phyloP scores from a whole-genome alignment of 1,140 invertebrate species.

The Drosophila cardini region DNA sequence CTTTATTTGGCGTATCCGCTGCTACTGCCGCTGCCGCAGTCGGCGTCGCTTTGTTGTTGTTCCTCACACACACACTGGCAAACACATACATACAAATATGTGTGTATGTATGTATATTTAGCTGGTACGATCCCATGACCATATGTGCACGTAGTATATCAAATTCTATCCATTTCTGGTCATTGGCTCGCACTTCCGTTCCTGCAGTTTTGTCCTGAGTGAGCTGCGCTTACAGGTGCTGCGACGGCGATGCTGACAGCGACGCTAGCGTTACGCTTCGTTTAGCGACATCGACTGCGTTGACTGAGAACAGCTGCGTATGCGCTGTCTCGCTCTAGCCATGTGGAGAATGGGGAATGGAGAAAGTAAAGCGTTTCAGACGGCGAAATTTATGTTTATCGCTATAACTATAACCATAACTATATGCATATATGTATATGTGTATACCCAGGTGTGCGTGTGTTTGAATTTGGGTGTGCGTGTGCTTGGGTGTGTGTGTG shows the following conservation, averaged over 20 bases:
- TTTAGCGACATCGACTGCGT: slow-evolving; percentile 12
- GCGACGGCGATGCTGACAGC: slow-evolving; percentile 19
- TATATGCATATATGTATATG: slow-evolving; percentile 28
- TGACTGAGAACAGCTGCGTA: slow-evolving; percentile 61
- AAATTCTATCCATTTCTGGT: slow-evolving; percentile 71
- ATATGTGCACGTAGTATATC: slow-evolving; percentile 61
- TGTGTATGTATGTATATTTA: slow-evolving; percentile 54
- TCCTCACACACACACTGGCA: slow-evolving; percentile 3
- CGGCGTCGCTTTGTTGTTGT: slow-evolving; percentile 36
- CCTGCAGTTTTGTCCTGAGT: slow-evolving; percentile 15
- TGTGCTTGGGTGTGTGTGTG: background rate
- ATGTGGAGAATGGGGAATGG: slow-evolving; percentile 4
- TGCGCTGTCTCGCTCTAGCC: background rate
- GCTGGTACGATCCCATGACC: slow-evolving; percentile 53
- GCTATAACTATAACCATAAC: slow-evolving; percentile 53
- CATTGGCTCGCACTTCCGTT: slow-evolving; percentile 78
- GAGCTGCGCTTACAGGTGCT: slow-evolving; percentile 65
- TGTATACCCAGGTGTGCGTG: background rate
- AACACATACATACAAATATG: slow-evolving; percentile 8
- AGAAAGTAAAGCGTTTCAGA: slow-evolving; percentile 70
- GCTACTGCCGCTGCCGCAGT: slow-evolving; percentile 29
- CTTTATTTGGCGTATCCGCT: slow-evolving; percentile 52
- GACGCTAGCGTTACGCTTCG: slow-evolving; percentile 32
- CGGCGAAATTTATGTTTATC: slow-evolving; percentile 80
- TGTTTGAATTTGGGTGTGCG: background rate